These are phyloP conservation scores for Chamaea fasciata DNA, from an alignment of 2,113 vertebrate genomes.

Conservation along the genomic window DNA sequence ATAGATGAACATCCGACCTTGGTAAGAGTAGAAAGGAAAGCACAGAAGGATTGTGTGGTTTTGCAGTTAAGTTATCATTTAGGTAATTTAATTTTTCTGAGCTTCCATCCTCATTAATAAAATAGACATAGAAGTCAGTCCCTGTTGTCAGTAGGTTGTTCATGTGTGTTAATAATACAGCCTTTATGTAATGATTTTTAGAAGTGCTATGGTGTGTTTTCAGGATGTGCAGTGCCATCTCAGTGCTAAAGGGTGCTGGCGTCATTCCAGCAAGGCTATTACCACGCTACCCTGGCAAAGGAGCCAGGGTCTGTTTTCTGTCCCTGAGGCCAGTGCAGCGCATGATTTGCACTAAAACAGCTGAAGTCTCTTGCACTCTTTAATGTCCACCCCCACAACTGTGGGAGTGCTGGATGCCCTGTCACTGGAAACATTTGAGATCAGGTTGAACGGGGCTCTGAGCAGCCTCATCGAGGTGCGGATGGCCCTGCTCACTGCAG, in stretches of 20 bases:
- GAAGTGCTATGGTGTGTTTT: neutral
- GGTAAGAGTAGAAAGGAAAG: neutral
- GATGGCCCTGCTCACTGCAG: neutral
- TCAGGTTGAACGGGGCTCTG: neutral
- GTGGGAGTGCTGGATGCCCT: neutral
- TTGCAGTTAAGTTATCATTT: neutral
- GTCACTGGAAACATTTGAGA: neutral
- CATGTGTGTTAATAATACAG: neutral
- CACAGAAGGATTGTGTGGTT: neutral
- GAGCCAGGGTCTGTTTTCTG: neutral
- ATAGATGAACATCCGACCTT: neutral
- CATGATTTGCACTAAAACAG: neutral
- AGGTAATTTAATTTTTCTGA: neutral
- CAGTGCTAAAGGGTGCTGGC: neutral
- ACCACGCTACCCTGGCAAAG: rapidly evolving
- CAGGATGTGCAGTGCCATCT: neutral
- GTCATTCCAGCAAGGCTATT: neutral
- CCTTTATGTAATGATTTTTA: neutral
- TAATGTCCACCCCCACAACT: no score
- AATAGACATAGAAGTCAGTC: neutral
- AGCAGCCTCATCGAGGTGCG: no score
- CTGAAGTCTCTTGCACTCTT: neutral
- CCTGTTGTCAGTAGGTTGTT: neutral
- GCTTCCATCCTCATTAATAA: neutral
- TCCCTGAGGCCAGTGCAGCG: neutral